Evolutionary conservation across 2,888 invertebrate genomes (phyloP), one percentile per base, ranked within the genome.

Genomic region (Nymphalis urticae): DNA sequence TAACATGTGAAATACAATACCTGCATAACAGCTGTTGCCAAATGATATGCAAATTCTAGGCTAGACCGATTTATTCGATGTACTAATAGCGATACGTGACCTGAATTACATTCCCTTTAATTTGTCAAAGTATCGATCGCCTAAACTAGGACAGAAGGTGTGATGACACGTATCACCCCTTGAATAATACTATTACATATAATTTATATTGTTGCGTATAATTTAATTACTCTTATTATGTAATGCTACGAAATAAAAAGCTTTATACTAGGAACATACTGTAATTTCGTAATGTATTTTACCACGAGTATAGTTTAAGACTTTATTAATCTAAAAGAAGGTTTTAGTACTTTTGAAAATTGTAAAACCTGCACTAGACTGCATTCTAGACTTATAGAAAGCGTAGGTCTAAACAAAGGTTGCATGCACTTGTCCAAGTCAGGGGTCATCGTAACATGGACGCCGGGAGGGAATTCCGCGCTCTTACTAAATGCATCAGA

Each of bases 51-150:
- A 50, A 61, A 60, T 53, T 51, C 59, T 27, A 60, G 60, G 54
- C 67, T 17, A 66, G 54, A 32, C 24, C 32, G 5, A 50, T 42
- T 32, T 56, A 56, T 68, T 63, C 42, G 16, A 19, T 9, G 54
- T 48, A 59, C 19, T 66, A 54, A 62, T 54, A 54, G 21, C 54
- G 51, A 17, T 36, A 63, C 47, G 56, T 59, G 73, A 72, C 73
- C 71, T 75, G 66, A 71, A 73, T 74, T 62, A 62, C 64, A 66
- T 56, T 58, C 56, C 58, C 67, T 68, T 27, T 59, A 63, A 69
- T 70, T 68, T 72, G 69, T 72, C 71, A 74, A 65, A 66, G 51
- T 69, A 75, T 75, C 73, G 75, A 71, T 62, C 71, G 73, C 60
- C 56, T 10, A 62, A 71, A 67, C 60, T 73, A 67, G 73, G 71